Evolutionary conservation across 2,888 invertebrate genomes (phyloP), one percentile per base, ranked within the genome.

Genomic region (Drosophila merina): DNA sequence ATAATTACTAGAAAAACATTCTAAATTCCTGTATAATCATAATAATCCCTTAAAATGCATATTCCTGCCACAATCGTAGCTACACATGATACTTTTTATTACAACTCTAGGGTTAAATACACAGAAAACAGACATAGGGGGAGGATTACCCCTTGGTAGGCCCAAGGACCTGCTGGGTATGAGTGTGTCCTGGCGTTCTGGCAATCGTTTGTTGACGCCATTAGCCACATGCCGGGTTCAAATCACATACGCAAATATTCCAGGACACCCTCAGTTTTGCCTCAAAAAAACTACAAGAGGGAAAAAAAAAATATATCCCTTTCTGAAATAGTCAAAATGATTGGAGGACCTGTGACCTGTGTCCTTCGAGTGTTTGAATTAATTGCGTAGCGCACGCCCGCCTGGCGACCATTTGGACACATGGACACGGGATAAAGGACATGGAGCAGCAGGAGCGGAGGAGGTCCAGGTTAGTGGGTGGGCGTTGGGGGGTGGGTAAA

Each of bases 291-390:
- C 28, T 4, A 28, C 20, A 66, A 55, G 30, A 47, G n/a, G 31
- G 42, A 30, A 50, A 12, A 31, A 36, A 12, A 40, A 36, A 20
- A 33, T 25, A 14, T n/a, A n/a, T 40, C 28, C 33, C 44, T 25
- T 25, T 25, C 7, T 25, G 44, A 42, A 42, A 14, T 31, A 8
- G 60, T 57, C 40, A 57, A 28, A 59, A 49, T 66, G 74, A 57
- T 48, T 68, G 69, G 71, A 74, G 57, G 25, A 75, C 74, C 79
- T 83, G 80, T 69, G 75, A 70, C 72, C 63, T 49, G 49, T 66
- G 82, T 82, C 82, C 84, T 82, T 82, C 84, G 84, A 81, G 84
- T 84, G 81, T 81, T 79, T 82, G 84, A 84, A 84, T 81, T 82
- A 82, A 82, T 82, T 82, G 84, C 84, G 77, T 81, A 84, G 79